Percentiles rank a stretch among this genome's conserved stretches.
These are phyloP conservation scores for Pristionchus mayeri DNA, from an alignment of 2,888 invertebrate species.

Conservation along the genomic window DNA sequence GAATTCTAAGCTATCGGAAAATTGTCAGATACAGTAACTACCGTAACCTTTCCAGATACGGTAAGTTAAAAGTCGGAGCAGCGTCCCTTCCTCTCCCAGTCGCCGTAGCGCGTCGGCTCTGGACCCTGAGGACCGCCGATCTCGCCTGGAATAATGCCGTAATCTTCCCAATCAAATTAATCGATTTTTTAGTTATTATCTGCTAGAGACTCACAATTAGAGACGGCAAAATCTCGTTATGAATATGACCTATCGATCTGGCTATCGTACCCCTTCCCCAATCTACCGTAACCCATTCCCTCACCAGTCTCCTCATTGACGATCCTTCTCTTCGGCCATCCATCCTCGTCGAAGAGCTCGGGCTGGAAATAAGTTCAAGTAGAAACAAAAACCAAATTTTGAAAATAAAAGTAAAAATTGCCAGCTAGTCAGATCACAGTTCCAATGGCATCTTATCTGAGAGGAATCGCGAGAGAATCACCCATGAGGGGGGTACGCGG, in stretches of 20 bases:
- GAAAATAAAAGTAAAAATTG: no score
- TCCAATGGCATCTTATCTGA: no score
- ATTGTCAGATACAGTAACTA: not conserved
- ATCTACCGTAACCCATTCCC: not conserved
- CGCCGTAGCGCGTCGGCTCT: slow-evolving; percentile 98
- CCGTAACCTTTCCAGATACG: not conserved
- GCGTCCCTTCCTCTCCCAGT: slow-evolving; percentile 98
- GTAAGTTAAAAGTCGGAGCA: slow-evolving; percentile 88
- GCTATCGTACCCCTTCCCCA: not conserved
- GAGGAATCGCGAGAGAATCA: no score
- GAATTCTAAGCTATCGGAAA: not conserved
- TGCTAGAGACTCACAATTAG: no score
- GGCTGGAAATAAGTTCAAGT: slow-evolving; percentile 20
- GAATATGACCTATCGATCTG: not conserved
- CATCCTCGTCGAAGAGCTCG: slow-evolving; percentile 51
- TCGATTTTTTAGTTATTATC: not conserved
- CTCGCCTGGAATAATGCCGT: slow-evolving; percentile 65
- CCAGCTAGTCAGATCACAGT: no score
- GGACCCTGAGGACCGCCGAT: slow-evolving; percentile 94
- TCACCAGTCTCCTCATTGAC: slow-evolving; percentile 56
- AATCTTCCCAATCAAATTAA: not conserved
- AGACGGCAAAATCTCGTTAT: no score
- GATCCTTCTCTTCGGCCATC: slow-evolving; percentile 51
- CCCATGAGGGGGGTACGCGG: no score
- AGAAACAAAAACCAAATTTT: not conserved